Conservation (phyloP, 2,888 invertebrate genomes). For the Callyntrura sp. region DNA sequence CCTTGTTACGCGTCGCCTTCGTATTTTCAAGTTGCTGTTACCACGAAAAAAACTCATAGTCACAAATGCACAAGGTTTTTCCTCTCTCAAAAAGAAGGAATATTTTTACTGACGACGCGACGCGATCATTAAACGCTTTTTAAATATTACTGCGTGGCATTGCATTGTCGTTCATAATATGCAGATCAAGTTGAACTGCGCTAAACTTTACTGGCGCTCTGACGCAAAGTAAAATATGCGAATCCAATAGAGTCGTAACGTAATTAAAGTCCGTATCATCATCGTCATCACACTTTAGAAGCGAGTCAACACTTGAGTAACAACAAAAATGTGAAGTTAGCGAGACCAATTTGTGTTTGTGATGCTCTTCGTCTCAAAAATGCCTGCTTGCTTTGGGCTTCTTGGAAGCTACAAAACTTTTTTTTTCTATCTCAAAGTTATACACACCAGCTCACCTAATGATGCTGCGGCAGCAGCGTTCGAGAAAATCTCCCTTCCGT, state of each 20-base stretch:
- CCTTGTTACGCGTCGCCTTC: neutral
- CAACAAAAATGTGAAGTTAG: too few species aligned
- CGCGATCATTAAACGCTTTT: slow-evolving; percentile 22
- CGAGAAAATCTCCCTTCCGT: neutral
- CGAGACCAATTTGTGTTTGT: neutral
- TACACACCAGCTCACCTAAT: neutral
- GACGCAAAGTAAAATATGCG: too few species aligned
- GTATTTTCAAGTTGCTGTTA: neutral
- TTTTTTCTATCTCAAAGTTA: neutral
- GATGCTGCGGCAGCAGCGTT: neutral
- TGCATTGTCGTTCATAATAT: too few species aligned
- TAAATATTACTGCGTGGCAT: neutral
- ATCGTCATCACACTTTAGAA: too few species aligned
- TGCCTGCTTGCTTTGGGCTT: neutral
- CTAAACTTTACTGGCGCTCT: too few species aligned
- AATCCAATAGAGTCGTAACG: too few species aligned
- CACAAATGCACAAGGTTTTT: neutral
- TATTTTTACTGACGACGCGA: too few species aligned
- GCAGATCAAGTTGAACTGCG: too few species aligned
- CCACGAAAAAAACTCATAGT: neutral
- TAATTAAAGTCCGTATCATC: too few species aligned
- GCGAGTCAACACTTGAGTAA: too few species aligned
- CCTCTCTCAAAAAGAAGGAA: neutral
- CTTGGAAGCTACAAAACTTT: neutral
- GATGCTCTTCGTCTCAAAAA: neutral